Evolutionary conservation across 2,888 invertebrate species (phyloP).

Genomic region (Calliopum simillimum): DNA sequence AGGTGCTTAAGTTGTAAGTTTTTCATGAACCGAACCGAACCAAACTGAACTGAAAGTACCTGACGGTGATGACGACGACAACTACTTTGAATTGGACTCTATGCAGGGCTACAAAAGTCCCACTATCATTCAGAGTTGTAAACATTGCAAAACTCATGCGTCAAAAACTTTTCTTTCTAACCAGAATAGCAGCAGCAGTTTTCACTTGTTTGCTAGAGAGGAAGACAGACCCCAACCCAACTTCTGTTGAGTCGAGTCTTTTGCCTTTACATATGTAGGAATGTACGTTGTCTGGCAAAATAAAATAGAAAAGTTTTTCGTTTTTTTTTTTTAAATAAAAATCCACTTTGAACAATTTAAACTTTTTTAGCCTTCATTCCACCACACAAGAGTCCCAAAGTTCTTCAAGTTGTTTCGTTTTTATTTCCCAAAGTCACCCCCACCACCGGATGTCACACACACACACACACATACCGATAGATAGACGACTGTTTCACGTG

Average conservation of each 20-base stretch:
- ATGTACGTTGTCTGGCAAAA: background rate
- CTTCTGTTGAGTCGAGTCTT: background rate
- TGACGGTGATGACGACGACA: no score
- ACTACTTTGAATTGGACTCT: no score
- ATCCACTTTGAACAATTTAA: constrained; percentile 41
- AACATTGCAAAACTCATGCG: constrained; percentile 19
- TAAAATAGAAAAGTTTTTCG: constrained; percentile 35
- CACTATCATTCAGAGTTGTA: background rate
- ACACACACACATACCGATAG: no score
- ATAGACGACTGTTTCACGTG: constrained; percentile 1
- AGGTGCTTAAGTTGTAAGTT: no score
- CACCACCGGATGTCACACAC: background rate
- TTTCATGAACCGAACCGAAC: no score
- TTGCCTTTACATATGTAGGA: background rate
- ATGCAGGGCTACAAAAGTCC: no score
- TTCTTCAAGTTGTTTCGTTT: background rate
- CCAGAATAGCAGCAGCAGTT: background rate
- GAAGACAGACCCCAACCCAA: background rate
- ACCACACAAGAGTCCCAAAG: background rate
- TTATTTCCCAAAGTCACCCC: background rate
- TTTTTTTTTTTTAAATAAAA: constrained; percentile 57
- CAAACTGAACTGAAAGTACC: no score
- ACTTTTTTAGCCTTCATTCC: constrained; percentile 23
- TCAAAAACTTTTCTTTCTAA: constrained; percentile 14
- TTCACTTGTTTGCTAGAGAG: background rate